Evolutionary conservation across 2,888 invertebrate species (phyloP).

Genomic region (Dicranocentrus wangi): DNA sequence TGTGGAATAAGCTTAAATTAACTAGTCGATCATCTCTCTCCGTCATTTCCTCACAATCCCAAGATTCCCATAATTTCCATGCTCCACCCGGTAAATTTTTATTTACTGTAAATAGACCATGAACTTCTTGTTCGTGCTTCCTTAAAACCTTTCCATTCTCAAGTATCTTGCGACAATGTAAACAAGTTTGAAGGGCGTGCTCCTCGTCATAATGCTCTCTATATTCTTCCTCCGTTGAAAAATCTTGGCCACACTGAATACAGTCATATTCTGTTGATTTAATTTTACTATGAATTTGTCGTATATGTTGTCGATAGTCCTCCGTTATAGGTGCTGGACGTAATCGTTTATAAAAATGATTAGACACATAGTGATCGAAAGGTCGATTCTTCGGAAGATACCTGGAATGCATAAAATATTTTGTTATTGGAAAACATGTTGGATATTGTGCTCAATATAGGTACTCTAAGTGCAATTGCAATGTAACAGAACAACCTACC

Average conservation of each 20-base stretch:
- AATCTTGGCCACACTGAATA: constrained; percentile 61
- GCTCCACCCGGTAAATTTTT: constrained; percentile 64
- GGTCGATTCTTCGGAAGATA: constrained; percentile 53
- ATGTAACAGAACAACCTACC: constrained; percentile 46
- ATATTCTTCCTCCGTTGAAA: constrained; percentile 58
- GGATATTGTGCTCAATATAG: constrained; percentile 14
- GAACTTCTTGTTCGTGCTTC: constrained; percentile 60
- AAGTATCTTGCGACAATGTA: constrained; percentile 61
- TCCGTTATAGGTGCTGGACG: constrained; percentile 66
- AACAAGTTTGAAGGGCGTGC: constrained; percentile 67
- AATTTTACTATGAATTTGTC: constrained; percentile 43
- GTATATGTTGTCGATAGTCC: constrained; percentile 56
- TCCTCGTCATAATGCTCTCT: constrained; percentile 64
- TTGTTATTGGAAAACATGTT: neutral
- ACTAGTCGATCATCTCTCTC: constrained; percentile 53
- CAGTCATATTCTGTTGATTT: constrained; percentile 63
- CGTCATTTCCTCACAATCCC: constrained; percentile 61
- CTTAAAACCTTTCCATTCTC: constrained; percentile 38
- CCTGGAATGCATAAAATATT: constrained; percentile 28
- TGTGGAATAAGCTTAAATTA: constrained; percentile 54
- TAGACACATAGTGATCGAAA: constrained; percentile 59
- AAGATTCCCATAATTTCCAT: constrained; percentile 62
- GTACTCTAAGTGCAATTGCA: neutral
- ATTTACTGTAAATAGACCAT: constrained; percentile 46
- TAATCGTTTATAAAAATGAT: constrained; percentile 69